Conservation (phyloP, 2,113 vertebrate species). For the Potamarius usumacintae region DNA sequence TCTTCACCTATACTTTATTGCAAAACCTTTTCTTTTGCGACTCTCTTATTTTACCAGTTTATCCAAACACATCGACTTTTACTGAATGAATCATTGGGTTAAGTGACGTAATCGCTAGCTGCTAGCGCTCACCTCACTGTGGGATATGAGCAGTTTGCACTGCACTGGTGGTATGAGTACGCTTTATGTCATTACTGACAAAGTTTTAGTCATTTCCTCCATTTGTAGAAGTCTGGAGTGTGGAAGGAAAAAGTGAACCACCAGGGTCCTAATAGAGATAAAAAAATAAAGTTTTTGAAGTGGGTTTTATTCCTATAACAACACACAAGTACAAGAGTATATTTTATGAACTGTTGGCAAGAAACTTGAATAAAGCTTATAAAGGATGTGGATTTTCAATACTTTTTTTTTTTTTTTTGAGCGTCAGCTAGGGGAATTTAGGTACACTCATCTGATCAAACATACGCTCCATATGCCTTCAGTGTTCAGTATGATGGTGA, state of each 20-base stretch:
- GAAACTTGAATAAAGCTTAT: neutral
- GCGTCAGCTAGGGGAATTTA: neutral
- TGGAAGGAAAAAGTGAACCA: neutral
- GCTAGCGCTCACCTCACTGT: neutral
- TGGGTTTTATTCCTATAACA: neutral
- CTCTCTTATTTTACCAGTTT: neutral
- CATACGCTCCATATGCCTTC: neutral
- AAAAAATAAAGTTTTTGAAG: neutral
- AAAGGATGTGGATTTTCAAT: neutral
- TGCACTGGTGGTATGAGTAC: neutral
- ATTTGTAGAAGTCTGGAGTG: neutral
- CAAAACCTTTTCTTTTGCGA: neutral
- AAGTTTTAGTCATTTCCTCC: slow-evolving; percentile 7
- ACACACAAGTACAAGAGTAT: neutral
- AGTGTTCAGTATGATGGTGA: too few relatives aligned
- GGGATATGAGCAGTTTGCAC: neutral
- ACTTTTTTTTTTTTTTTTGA: neutral
- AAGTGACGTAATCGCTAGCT: neutral
- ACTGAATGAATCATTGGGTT: neutral
- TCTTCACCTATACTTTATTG: neutral
- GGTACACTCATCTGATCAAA: neutral
- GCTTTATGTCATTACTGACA: neutral
- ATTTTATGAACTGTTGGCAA: neutral
- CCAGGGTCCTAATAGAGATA: neutral
- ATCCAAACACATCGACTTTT: neutral